These are phyloP conservation scores for Promerops cafer DNA, from an alignment of 2,113 vertebrate genomes.

Conservation along the genomic window DNA sequence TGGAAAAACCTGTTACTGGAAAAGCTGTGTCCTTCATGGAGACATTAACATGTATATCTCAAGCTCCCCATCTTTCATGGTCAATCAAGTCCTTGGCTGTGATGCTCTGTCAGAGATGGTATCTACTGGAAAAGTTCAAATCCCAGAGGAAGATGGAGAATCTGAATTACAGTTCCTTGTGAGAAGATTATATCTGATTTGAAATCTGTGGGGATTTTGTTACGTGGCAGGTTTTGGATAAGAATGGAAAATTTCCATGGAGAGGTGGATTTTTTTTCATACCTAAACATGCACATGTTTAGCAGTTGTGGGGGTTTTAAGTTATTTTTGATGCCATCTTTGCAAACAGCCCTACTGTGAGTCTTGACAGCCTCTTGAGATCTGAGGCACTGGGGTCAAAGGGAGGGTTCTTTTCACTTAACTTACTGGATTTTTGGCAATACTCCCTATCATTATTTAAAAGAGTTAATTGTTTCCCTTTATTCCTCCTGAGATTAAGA, in stretches of 20 bases:
- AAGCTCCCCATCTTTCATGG: neutral
- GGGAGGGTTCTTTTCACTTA: neutral
- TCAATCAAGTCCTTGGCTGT: neutral
- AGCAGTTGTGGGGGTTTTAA: neutral
- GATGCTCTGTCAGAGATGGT: neutral
- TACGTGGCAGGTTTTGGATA: neutral
- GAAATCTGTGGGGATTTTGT: neutral
- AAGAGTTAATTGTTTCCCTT: neutral
- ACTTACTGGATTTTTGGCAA: neutral
- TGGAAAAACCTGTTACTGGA: neutral
- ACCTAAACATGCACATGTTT: neutral
- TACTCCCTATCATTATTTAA: neutral
- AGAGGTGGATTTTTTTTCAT: neutral
- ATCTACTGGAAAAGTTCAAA: neutral
- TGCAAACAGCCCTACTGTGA: neutral
- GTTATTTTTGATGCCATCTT: neutral
- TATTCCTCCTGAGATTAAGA: neutral
- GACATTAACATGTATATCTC: neutral
- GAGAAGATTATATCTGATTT: neutral
- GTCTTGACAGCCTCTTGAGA: neutral
- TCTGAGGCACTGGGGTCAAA: neutral
- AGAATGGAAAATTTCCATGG: neutral
- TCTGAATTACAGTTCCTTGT: neutral
- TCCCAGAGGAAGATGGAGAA: neutral
- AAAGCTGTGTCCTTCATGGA: neutral